These are phyloP conservation scores for Misgurnus mizolepis DNA, from an alignment of 2,113 vertebrate genomes.

Conservation along the genomic window DNA sequence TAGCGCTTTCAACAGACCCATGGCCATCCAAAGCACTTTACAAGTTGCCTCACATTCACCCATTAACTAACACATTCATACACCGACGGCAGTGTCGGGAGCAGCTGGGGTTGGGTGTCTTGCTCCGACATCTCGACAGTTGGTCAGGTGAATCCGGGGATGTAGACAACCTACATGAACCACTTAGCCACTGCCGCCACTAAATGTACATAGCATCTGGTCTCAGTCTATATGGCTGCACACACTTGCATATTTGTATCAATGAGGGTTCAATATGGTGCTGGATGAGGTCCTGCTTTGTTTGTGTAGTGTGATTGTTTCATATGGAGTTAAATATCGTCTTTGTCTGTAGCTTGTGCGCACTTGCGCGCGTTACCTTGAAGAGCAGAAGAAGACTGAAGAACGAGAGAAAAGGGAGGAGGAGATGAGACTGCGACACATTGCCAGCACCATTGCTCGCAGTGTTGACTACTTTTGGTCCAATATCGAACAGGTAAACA, in stretches of 20 bases:
- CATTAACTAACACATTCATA: too few species aligned
- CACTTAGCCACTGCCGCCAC: too few species aligned
- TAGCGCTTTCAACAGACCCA: too few species aligned
- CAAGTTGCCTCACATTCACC: too few species aligned
- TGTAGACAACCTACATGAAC: too few species aligned
- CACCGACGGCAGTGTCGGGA: too few species aligned
- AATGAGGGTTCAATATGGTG: not conserved
- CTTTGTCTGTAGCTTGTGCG: constrained; percentile 81
- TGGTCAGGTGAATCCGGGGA: too few species aligned
- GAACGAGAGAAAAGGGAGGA: constrained; percentile 81
- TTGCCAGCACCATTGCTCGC: constrained; percentile 86
- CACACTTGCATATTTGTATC: not conserved
- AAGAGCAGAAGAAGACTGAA: constrained; percentile 81
- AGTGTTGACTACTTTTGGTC: constrained; percentile 93
- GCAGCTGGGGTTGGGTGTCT: too few species aligned
- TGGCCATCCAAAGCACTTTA: too few species aligned
- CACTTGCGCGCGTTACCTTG: constrained; percentile 86
- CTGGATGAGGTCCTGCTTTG: not conserved
- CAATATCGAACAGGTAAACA: constrained; percentile 86
- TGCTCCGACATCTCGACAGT: too few species aligned
- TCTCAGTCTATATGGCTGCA: not conserved
- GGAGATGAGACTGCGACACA: constrained; percentile 81
- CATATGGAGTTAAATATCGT: not conserved
- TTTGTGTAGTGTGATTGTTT: not conserved
- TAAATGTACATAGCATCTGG: too few species aligned